A percentile compares a stretch with the other conserved stretches of the same genome.
Conservation (phyloP, 1,140 invertebrate species). For the Panulirus ornatus region DNA sequence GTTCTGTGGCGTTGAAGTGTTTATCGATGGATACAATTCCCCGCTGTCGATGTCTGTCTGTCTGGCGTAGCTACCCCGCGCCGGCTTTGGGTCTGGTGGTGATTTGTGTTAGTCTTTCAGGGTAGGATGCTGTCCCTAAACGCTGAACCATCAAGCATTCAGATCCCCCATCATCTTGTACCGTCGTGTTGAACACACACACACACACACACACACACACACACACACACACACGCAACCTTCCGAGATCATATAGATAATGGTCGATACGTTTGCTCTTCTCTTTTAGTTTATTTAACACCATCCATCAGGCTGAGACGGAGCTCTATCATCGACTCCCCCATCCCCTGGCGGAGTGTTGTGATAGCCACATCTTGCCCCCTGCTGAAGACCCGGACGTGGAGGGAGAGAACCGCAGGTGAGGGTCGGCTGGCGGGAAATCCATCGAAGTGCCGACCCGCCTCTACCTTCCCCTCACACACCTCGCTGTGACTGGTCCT, state of each 20-base stretch:
- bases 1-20: too few species aligned
- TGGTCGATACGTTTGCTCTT: too few species aligned
- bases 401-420: conserved; percentile 48
- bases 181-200: not conserved
- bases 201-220: not conserved
- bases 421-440: conserved; percentile 45
- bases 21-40: too few species aligned
- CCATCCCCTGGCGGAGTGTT: conserved; percentile 57
- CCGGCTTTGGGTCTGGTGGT: too few species aligned
- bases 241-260: too few species aligned
- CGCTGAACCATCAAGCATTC: too few species aligned
- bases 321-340: conserved; percentile 61
- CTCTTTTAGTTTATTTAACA: conserved; percentile 57
- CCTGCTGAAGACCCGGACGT: conserved; percentile 27
- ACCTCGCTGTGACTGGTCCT: too few species aligned
- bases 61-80: too few species aligned
- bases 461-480: not conserved
- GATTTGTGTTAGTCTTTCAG: too few species aligned
- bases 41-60: too few species aligned
- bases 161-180: not conserved
- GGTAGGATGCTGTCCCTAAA: too few species aligned
- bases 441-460: not conserved
- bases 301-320: conserved; percentile 57
- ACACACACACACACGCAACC: not conserved
- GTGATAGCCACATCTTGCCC: conserved; percentile 60